Conservation (phyloP, 2,888 invertebrate species). For the Megaustenia siamemsis region DNA sequence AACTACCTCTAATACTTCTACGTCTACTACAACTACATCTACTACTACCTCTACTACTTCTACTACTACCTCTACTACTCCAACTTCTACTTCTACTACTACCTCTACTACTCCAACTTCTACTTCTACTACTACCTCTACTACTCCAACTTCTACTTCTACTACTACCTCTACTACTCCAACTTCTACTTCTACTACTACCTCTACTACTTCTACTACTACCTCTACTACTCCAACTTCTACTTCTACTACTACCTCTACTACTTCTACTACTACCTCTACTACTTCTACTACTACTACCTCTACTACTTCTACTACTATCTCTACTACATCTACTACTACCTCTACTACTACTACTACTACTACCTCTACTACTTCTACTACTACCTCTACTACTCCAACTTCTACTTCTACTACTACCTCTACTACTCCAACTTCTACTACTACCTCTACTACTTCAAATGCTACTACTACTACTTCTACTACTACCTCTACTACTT, state of each 20-base stretch:
- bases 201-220: background rate
- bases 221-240: background rate
- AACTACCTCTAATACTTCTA: background rate
- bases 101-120: background rate
- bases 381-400: background rate
- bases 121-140: background rate
- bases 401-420: background rate
- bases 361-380: background rate
- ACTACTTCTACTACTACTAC: background rate
- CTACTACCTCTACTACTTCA: background rate
- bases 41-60: background rate
- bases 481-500: too few species aligned
- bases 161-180: background rate
- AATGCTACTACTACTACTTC: background rate
- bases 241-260: background rate
- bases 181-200: background rate
- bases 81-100: background rate
- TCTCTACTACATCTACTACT: background rate
- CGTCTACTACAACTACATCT: background rate
- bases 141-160: background rate
- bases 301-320: background rate
- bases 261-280: background rate
- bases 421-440: background rate
- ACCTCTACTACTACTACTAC: background rate
- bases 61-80: background rate